Evolutionary conservation across 1,140 invertebrate genomes (phyloP).

Genomic region (Carcinoscorpius rotundicauda): DNA sequence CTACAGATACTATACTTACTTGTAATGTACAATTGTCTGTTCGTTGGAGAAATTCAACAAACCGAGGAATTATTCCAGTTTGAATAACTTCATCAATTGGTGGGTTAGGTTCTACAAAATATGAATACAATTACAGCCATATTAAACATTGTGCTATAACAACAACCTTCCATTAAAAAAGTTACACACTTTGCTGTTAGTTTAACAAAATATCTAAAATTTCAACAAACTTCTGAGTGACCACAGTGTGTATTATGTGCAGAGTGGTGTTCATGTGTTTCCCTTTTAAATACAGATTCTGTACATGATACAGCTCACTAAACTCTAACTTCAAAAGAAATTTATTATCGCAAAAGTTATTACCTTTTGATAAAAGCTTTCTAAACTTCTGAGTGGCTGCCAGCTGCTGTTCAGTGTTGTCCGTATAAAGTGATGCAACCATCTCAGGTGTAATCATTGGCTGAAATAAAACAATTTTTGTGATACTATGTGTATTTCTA

Average conservation of each 20-base stretch:
- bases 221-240: no score
- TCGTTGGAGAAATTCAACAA: conserved; percentile 86
- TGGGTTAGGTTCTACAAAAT: conserved; percentile 72
- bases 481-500: no score
- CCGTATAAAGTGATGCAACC: conserved; percentile 66
- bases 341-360: conserved; percentile 2
- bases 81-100: conserved; percentile 98
- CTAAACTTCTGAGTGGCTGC: conserved; percentile 87
- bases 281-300: background rate
- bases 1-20: conserved; percentile 37
- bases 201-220: no score
- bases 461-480: conserved; percentile 17
- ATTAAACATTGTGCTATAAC: no score
- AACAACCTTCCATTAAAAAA: no score
- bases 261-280: background rate
- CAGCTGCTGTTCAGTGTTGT: conserved; percentile 65
- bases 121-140: no score
- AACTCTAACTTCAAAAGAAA: background rate
- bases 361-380: conserved; percentile 70
- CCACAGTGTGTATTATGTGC: no score
- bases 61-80: conserved; percentile 88
- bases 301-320: background rate
- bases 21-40: conserved; percentile 70
- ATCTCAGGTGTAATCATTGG: conserved; percentile 53
- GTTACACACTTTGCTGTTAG: no score